A percentile compares a stretch with the other conserved stretches of the same genome.
Evolutionary conservation across 2,113 vertebrate genomes (phyloP).

Genomic region (Toxotes jaculatrix): DNA sequence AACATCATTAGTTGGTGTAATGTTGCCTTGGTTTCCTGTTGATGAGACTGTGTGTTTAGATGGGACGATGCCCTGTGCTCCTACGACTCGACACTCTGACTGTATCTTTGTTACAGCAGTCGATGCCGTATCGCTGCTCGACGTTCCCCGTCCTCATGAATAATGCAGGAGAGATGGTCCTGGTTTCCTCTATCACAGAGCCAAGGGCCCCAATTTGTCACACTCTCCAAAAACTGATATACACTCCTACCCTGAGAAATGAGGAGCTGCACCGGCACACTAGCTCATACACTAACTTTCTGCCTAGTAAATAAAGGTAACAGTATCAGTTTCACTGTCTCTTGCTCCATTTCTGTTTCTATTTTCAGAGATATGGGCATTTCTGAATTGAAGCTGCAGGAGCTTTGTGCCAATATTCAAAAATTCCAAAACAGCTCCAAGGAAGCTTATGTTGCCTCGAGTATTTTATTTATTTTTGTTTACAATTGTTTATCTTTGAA

Average conservation of each 20-base stretch:
- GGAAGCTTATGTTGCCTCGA: background rate
- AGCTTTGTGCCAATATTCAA: background rate
- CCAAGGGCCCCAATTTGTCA: constrained; percentile 65
- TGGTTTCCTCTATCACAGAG: constrained; percentile 46
- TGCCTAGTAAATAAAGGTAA: constrained; percentile 40
- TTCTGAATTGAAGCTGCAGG: background rate
- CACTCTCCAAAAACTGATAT: constrained; percentile 31
- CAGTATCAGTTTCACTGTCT: background rate
- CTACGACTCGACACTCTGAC: constrained; percentile 26
- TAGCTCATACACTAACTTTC: background rate
- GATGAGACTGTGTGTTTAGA: background rate
- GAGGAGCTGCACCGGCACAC: constrained; percentile 5
- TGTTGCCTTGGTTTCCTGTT: background rate
- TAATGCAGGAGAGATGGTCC: constrained; percentile 47
- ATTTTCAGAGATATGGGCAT: background rate
- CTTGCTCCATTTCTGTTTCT: background rate
- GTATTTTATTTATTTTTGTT: background rate
- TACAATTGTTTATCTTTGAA: background rate
- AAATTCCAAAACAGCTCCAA: background rate
- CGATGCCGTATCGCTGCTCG: constrained; percentile 29
- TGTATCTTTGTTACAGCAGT: constrained; percentile 16
- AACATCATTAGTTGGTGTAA: background rate
- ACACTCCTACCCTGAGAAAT: constrained; percentile 9
- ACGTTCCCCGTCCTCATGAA: constrained; percentile 60
- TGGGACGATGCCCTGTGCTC: background rate